Evolutionary conservation across 1,140 invertebrate genomes (phyloP).

Genomic region (Forficula auricularia): DNA sequence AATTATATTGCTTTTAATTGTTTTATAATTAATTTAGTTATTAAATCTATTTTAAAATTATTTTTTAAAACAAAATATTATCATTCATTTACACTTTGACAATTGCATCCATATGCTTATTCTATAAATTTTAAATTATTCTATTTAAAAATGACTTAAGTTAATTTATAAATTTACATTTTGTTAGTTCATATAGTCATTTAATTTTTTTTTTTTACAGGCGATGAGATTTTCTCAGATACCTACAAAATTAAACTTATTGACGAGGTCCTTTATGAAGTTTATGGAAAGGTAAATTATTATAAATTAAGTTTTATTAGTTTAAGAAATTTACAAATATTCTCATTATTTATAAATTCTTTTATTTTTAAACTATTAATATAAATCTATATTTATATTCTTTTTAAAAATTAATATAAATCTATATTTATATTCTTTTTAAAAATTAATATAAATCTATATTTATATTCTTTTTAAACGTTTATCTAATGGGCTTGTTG

Average conservation of each 20-base stretch:
- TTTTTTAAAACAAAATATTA: too few relatives aligned
- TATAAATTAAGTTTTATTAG: background rate
- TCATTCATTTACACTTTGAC: too few relatives aligned
- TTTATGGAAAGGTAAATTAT: slow-evolving; percentile 60
- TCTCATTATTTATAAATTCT: background rate
- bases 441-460: too few relatives aligned
- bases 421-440: slow-evolving; percentile 2
- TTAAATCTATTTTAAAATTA: too few relatives aligned
- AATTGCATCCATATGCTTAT: background rate
- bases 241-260: slow-evolving; percentile 87
- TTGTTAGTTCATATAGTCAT: background rate
- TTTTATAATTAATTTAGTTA: too few relatives aligned
- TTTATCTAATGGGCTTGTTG: too few relatives aligned
- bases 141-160: background rate
- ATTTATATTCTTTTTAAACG: too few relatives aligned
- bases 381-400: too few relatives aligned
- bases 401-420: background rate
- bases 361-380: slow-evolving; percentile 2
- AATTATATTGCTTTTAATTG: too few relatives aligned
- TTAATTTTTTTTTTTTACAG: slow-evolving; percentile 32
- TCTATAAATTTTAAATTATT: background rate
- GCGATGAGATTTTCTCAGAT: slow-evolving; percentile 96
- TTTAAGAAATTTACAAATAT: background rate
- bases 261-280: slow-evolving; percentile 88
- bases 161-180: background rate